Percentiles rank a stretch among this genome's conserved stretches.
Conservation (phyloP, 2,113 vertebrate genomes). For the Callorhinus ursinus region DNA sequence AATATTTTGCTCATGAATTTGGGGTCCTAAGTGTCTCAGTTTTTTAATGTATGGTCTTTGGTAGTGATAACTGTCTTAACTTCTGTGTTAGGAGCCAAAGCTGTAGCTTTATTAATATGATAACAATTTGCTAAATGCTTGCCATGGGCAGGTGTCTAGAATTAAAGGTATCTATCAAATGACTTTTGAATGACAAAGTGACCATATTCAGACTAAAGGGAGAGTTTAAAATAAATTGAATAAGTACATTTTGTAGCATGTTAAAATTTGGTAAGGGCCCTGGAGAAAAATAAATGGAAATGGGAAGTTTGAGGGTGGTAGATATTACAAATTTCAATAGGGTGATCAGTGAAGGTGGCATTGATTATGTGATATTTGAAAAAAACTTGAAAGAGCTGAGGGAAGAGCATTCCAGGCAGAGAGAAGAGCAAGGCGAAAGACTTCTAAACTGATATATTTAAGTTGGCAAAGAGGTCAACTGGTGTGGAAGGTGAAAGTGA, state of each 20-base stretch:
- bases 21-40: neutral
- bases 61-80: neutral
- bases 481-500: neutral
- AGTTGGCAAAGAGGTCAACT: neutral
- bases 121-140: neutral
- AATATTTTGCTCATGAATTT: slow-evolving; percentile 36
- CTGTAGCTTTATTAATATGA: neutral
- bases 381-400: neutral
- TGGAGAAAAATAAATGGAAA: neutral
- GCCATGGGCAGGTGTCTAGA: neutral
- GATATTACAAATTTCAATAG: neutral
- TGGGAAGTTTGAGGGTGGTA: neutral
- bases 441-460: neutral
- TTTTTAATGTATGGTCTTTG: neutral
- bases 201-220: neutral
- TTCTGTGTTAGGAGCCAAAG: neutral
- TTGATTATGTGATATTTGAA: neutral
- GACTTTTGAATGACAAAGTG: neutral
- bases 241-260: neutral
- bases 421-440: neutral
- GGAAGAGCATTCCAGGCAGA: neutral
- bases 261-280: neutral
- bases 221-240: neutral
- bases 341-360: neutral
- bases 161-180: neutral